phyloP scores from a whole-genome alignment of 2,797 vertebrate species.

The Hemitrygon akajei region DNA sequence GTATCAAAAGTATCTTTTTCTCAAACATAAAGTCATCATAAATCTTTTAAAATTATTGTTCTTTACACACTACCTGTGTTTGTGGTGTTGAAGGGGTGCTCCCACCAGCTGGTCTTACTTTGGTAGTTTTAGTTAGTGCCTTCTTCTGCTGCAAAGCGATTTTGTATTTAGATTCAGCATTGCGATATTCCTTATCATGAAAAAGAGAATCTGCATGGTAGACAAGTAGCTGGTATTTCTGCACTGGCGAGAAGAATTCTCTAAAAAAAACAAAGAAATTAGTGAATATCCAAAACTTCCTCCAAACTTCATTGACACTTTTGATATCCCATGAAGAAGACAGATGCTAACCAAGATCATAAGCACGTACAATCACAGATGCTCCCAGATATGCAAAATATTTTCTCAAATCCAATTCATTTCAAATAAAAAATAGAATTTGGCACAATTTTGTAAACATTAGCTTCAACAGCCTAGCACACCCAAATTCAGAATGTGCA shows the following conservation, averaged over 20 bases:
- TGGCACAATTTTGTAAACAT: too few species aligned
- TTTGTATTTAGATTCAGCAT: constrained; percentile 92
- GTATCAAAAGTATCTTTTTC: neutral
- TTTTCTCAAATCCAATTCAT: neutral
- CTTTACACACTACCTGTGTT: constrained; percentile 62
- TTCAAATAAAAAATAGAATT: neutral
- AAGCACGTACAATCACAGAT: neutral
- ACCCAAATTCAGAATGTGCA: neutral
- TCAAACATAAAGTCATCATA: too few species aligned
- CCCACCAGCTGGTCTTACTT: constrained; percentile 87
- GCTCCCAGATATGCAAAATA: neutral
- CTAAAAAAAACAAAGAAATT: constrained; percentile 53
- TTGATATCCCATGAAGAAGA: neutral
- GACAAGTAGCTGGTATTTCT: constrained; percentile 95
- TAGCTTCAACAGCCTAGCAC: neutral
- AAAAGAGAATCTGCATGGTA: constrained; percentile 95
- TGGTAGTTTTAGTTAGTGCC: constrained; percentile 92
- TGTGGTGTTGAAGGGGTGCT: constrained; percentile 76
- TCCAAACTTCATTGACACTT: neutral
- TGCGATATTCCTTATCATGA: constrained; percentile 94
- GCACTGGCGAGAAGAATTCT: constrained; percentile 87
- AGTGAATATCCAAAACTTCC: neutral
- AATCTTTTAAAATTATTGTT: neutral
- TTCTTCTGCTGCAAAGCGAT: constrained; percentile 98
- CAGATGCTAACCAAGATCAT: neutral